These are phyloP conservation scores for Liasis olivaceus DNA, from an alignment of 2,797 vertebrate genomes.

Conservation along the genomic window DNA sequence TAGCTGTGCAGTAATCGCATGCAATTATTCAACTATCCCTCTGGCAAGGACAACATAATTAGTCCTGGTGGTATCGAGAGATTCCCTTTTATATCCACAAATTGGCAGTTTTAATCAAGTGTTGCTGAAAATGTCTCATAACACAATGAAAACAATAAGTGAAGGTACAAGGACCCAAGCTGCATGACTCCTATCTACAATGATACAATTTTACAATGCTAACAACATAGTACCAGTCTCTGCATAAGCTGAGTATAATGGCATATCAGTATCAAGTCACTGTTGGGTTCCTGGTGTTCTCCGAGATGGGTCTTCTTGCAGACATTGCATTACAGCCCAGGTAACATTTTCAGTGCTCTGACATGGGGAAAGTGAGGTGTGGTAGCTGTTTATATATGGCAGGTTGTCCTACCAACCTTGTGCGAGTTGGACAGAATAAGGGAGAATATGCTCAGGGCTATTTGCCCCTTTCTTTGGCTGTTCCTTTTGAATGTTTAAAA, in stretches of 20 bases:
- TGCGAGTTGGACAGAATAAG: too few relatives aligned
- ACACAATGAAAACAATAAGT: conserved; percentile 76
- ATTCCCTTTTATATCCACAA: conserved; percentile 79
- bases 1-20: conserved; percentile 76
- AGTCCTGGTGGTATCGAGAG: conserved; percentile 78
- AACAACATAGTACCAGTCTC: conserved; percentile 52
- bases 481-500: too few relatives aligned
- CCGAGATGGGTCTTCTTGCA: not conserved
- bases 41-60: conserved; percentile 82
- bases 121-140: conserved; percentile 80
- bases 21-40: conserved; percentile 82
- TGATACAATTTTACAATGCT: conserved; percentile 70
- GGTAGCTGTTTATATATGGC: not conserved
- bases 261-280: not conserved
- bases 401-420: not conserved
- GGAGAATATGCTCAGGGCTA: too few relatives aligned
- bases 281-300: not conserved
- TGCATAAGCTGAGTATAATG: not conserved
- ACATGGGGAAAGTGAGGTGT: not conserved
- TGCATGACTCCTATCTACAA: conserved; percentile 67
- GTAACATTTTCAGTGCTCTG: not conserved
- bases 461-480: too few relatives aligned
- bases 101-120: conserved; percentile 80
- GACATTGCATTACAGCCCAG: not conserved
- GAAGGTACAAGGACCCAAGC: conserved; percentile 69